Base-by-base conservation (phyloP, 1,140 invertebrate species). In the Camponotus floridanus region DNA sequence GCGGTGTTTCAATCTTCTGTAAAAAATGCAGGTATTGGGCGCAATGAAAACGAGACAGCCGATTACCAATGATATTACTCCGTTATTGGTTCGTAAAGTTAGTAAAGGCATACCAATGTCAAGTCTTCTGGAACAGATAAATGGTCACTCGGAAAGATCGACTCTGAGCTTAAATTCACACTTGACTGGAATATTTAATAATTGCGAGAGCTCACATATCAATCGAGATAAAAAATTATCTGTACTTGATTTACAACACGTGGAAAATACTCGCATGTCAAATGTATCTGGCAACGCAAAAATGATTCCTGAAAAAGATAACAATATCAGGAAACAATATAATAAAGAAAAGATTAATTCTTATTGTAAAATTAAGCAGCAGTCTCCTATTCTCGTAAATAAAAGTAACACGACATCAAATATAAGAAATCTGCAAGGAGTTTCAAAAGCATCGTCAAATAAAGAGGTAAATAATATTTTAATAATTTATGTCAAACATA, bases 31-130 rank as follows among this genome's bases (percentile, higher is more conserved):
- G 94, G 94, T 95, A 3, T 93, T 96, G 91, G 95, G 93, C 68
- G 94, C 95, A 68, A 95, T 96, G 84, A 96, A 96, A 91, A 95
- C 91, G 33, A 93, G 93, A 57, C 95, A 96, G 86, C 88, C 94
- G 3, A 86, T 90, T 4, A 78, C 88, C 3, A 90, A 85, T 68
- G 89, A 90, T 62, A 80, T 92, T 15, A 87, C 91, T 39, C 59
- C 90, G 48, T 26, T 67, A 87, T 74, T 94, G 8, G 92, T 94
- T 68, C 89, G 89, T 33, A 94, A 94, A 90, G 91, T 94, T n/a
- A 93, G 91, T 21, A 90, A 62, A 81, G 93, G 93, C 6, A 78
- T 90, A 39, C 93, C 94, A n/a, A 88, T 93, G 3, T 83, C 91
- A 4, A 84, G 88, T 31, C 65, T 94, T 3, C 87, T 92, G 61